These are phyloP conservation scores for Brachylomia viminalis DNA, from an alignment of 2,888 invertebrate species.

Conservation along the genomic window DNA sequence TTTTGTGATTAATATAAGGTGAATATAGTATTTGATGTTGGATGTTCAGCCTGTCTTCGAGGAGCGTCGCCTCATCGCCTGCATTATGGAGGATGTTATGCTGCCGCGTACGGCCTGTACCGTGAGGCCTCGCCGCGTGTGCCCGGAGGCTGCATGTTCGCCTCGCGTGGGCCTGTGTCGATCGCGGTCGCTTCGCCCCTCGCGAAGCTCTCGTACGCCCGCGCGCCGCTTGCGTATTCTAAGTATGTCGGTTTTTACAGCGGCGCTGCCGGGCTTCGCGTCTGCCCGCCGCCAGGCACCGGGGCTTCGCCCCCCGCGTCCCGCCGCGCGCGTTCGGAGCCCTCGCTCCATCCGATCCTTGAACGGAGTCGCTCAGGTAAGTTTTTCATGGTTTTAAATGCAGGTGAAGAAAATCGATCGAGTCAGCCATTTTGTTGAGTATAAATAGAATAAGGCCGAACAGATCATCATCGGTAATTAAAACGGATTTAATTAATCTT, in stretches of 20 bases:
- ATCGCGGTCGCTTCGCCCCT: slow-evolving; percentile 82
- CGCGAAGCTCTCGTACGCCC: slow-evolving; percentile 84
- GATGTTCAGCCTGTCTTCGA: slow-evolving; percentile 64
- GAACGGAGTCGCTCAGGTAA: slow-evolving; percentile 84
- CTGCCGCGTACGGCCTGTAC: slow-evolving; percentile 81
- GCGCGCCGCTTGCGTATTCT: slow-evolving; percentile 85
- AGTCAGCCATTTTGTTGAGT: slow-evolving; percentile 84
- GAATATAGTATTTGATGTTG: slow-evolving; percentile 83
- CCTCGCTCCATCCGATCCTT: slow-evolving; percentile 85
- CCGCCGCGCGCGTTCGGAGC: slow-evolving; percentile 89
- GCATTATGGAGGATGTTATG: slow-evolving; percentile 56
- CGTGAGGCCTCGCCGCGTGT: slow-evolving; percentile 86
- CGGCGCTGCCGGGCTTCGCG: slow-evolving; percentile 86
- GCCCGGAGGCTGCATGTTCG: slow-evolving; percentile 86
- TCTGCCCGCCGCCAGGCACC: slow-evolving; percentile 86
- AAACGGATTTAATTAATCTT: background rate
- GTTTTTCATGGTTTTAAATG: slow-evolving; percentile 79
- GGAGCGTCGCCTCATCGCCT: slow-evolving; percentile 70
- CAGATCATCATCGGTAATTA: slow-evolving; percentile 35
- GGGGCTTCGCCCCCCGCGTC: slow-evolving; percentile 82
- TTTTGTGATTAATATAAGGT: slow-evolving; percentile 89
- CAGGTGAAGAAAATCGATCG: slow-evolving; percentile 81
- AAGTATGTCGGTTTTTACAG: slow-evolving; percentile 89
- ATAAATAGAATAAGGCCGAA: slow-evolving; percentile 65
- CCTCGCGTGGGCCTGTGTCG: slow-evolving; percentile 85